phyloP scores from a whole-genome alignment of 2,797 vertebrate species.

The Spondyliosoma cantharus region DNA sequence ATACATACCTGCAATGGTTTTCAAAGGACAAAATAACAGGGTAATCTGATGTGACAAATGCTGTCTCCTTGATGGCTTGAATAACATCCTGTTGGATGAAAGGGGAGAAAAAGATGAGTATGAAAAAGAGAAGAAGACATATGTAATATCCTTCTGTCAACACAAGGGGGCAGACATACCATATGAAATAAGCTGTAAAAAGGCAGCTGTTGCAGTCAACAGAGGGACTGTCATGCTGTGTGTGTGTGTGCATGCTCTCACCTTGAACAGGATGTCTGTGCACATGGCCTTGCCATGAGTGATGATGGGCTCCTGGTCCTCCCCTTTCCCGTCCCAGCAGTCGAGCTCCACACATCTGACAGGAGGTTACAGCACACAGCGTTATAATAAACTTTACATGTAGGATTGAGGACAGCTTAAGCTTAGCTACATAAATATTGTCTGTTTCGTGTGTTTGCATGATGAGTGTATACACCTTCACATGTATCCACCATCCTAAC shows the following conservation, averaged over 20 bases:
- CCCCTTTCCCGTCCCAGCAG: constrained; percentile 99
- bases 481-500: background rate
- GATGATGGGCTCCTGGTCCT: constrained; percentile 99
- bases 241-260: constrained; percentile 62
- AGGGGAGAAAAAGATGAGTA: background rate
- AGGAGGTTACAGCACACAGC: constrained; percentile 26
- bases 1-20: constrained; percentile 96
- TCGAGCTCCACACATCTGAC: constrained; percentile 96
- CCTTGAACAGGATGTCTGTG: constrained; percentile 99
- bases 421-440: background rate
- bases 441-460: background rate
- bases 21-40: constrained; percentile 99
- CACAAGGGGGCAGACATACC: constrained; percentile 62
- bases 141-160: constrained; percentile 29
- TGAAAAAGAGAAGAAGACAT: background rate
- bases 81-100: constrained; percentile 90
- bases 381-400: background rate
- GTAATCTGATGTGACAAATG: constrained; percentile 95
- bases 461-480: background rate
- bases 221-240: background rate
- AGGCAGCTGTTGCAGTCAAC: background rate
- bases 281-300: constrained; percentile 99
- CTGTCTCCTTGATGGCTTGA: constrained; percentile 97
- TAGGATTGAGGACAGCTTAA: background rate
- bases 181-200: background rate